These are phyloP conservation scores for Vicugna pacos DNA, from an alignment of 2,113 vertebrate species.

Conservation along the genomic window DNA sequence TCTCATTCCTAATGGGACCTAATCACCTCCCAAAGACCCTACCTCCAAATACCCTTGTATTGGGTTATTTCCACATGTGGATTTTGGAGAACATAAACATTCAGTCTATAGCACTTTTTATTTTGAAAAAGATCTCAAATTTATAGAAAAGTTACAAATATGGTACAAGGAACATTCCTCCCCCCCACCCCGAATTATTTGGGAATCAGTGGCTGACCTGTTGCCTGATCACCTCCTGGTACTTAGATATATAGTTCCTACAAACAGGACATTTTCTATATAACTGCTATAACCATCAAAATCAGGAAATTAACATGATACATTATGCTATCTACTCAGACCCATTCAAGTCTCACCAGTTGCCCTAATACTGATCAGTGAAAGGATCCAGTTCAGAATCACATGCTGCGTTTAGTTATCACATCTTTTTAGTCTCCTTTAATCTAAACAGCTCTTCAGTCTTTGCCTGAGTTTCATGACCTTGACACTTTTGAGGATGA, in stretches of 20 bases:
- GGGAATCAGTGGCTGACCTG: not conserved
- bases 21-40: not conserved
- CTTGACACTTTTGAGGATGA: not conserved
- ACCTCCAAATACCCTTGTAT: not conserved
- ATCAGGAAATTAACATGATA: not conserved
- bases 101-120: not conserved
- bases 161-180: not conserved
- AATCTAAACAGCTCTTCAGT: not conserved
- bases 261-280: not conserved
- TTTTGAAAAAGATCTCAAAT: conserved; percentile 3
- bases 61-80: not conserved
- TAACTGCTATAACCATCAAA: not conserved
- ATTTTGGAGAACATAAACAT: not conserved
- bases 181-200: not conserved
- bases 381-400: not conserved
- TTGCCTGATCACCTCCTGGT: not conserved
- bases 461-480: not conserved
- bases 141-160: not conserved
- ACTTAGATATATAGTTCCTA: not conserved
- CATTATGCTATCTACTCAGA: not conserved
- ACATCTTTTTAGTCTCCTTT: not conserved
- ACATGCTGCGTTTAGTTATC: too few species aligned
- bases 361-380: not conserved
- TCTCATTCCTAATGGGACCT: not conserved
- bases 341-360: not conserved